Base-by-base conservation (phyloP, 1,140 invertebrate genomes). In the Sycophaga agraensis region DNA sequence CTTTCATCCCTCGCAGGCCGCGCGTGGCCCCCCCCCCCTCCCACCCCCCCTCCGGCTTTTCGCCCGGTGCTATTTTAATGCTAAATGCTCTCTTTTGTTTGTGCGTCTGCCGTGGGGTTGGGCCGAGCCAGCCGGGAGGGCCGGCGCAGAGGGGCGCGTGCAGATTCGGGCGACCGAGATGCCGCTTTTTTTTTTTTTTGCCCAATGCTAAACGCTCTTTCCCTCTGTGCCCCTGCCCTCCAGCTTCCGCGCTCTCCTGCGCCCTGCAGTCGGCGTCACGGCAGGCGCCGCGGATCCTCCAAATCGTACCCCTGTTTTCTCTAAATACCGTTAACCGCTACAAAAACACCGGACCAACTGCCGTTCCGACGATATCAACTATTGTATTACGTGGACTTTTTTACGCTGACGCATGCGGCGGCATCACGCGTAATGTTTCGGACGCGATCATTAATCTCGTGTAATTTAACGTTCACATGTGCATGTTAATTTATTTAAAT, bases 1-100 rank as follows among this genome's bases (percentile, higher is more conserved):
- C 40, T 22, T 64, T 26, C 57, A 22, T 42, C 48, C 14, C 35
- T 34, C 42, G 31, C 48, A 11, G 5, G 6, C 42, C 4, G 28
- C 11, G 28, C 28, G 7, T 59, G 1, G 16, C 17, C 39, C 45
- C 42, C 26, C 28, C 12, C 42, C 39, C 46, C 16, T 45, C 49
- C 43, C 17, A 26, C 39, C 40, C 35, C 40, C 42, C 49, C 21
- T 60, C 35, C 49, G 4, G 11, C 34, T 12, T 11, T 28, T 2
- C 22, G 6, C 9, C 19, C 37, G 63, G 64, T 72, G 71, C 72
- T 74, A 73, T 74, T 73, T 74, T 73, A 73, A 74, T 74, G 71
- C 70, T 71, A 74, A 74, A 74, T 70, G 71, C 66, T 71, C 66
- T 67, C 69, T 72, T 74, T 73, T 74, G 72, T 74, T 70, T 71